Conservation (phyloP, 2,113 vertebrate genomes). For the Istiophorus platypterus region DNA sequence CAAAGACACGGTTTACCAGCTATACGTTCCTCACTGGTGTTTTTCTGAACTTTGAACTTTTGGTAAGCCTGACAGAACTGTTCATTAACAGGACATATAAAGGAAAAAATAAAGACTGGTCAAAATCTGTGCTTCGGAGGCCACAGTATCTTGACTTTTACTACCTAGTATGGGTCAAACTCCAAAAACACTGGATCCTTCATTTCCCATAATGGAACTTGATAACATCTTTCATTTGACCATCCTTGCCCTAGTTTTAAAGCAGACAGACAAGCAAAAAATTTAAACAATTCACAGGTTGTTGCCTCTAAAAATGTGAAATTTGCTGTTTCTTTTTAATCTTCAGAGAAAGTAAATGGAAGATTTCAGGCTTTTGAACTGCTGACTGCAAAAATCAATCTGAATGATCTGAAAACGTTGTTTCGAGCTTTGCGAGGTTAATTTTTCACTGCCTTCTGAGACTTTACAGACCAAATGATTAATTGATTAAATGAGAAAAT, state of each 20-base stretch:
- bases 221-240: background rate
- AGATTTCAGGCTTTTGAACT: background rate
- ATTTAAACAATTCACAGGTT: background rate
- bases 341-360: background rate
- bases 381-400: background rate
- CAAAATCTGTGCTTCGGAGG: too few species aligned
- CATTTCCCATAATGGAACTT: background rate
- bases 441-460: background rate
- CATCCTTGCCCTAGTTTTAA: background rate
- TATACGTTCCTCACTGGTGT: background rate
- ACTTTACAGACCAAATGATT: background rate
- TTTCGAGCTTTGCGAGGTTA: background rate
- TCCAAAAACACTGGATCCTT: background rate
- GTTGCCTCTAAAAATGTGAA: background rate
- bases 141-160: background rate
- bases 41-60: conserved; percentile 27
- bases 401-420: too few species aligned
- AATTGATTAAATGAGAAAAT: background rate
- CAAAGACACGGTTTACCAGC: background rate
- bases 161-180: background rate
- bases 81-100: conserved; percentile 1
- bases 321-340: background rate
- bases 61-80: background rate
- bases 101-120: too few species aligned
- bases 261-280: background rate